A percentile compares a stretch with the other conserved stretches of the same genome.
phyloP scores from a whole-genome alignment of 2,888 invertebrate species.

The Dryococelus australis region DNA sequence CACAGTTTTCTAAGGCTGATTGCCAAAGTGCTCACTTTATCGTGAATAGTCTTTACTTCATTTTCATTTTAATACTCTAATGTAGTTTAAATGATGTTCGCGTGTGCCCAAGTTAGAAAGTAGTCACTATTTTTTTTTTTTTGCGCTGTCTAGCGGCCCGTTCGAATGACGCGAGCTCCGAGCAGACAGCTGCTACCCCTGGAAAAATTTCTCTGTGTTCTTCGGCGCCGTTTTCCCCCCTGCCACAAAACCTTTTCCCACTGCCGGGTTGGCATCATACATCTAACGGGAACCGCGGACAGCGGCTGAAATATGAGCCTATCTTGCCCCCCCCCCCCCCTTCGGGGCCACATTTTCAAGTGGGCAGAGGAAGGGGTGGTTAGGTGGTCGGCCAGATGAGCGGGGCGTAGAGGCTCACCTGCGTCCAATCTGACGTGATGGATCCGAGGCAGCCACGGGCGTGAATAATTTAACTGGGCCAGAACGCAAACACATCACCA shows the following conservation, averaged over 20 bases:
- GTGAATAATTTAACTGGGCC: background rate
- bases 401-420: background rate
- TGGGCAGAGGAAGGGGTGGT: background rate
- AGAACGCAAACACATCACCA: background rate
- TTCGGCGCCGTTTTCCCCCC: too few relatives aligned
- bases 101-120: too few relatives aligned
- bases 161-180: too few relatives aligned
- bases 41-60: too few relatives aligned
- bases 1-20: too few relatives aligned
- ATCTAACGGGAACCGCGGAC: background rate
- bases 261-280: background rate
- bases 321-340: background rate
- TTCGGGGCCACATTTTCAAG: background rate
- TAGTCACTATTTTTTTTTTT: too few relatives aligned
- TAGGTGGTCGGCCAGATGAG: background rate
- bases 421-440: slow-evolving; percentile 11
- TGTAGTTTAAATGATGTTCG: too few relatives aligned
- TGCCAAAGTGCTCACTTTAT: too few relatives aligned
- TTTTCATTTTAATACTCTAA: too few relatives aligned
- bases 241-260: background rate
- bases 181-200: too few relatives aligned
- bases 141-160: too few relatives aligned
- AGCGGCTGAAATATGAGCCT: background rate
- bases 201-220: too few relatives aligned
- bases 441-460: background rate